These are phyloP conservation scores for Eupithecia vulgata DNA, from an alignment of 2,888 invertebrate genomes.

Conservation along the genomic window DNA sequence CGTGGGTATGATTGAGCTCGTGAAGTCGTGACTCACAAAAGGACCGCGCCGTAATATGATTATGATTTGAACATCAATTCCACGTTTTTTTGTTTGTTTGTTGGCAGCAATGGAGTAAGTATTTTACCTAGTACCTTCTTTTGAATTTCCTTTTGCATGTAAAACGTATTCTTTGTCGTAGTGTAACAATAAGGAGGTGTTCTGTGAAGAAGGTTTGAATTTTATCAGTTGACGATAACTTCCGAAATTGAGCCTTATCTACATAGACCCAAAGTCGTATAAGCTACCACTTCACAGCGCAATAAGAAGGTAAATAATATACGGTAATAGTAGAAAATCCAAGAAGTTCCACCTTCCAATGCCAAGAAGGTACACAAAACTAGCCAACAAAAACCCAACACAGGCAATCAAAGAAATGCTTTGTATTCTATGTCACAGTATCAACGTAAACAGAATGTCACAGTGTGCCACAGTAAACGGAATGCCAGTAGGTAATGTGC, in stretches of 20 bases:
- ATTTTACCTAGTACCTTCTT: neutral
- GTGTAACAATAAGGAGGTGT: neutral
- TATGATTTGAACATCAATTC: constrained; percentile 58
- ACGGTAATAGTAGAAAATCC: neutral
- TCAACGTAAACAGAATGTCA: constrained; percentile 5
- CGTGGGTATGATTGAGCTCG: constrained; percentile 26
- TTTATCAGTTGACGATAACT: neutral
- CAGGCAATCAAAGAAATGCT: constrained; percentile 3
- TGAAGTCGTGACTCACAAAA: constrained; percentile 66
- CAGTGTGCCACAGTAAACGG: neutral
- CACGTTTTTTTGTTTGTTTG: constrained; percentile 25
- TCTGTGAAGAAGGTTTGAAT: neutral
- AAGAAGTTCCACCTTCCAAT: neutral
- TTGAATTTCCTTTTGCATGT: neutral
- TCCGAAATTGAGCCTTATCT: neutral
- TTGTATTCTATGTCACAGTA: constrained; percentile 4
- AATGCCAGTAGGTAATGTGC: constrained; percentile 26
- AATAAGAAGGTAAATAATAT: neutral
- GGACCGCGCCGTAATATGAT: constrained; percentile 65
- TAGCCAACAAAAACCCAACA: neutral
- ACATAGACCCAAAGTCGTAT: neutral
- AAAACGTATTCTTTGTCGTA: neutral
- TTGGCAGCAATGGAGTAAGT: neutral
- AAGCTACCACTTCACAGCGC: neutral
- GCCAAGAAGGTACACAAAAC: constrained; percentile 8